Evolutionary conservation across 92 coral and sea anemone species (phyloP), one percentile per base, ranked within the genome.

Genomic region (Phymanthus crucifer): DNA sequence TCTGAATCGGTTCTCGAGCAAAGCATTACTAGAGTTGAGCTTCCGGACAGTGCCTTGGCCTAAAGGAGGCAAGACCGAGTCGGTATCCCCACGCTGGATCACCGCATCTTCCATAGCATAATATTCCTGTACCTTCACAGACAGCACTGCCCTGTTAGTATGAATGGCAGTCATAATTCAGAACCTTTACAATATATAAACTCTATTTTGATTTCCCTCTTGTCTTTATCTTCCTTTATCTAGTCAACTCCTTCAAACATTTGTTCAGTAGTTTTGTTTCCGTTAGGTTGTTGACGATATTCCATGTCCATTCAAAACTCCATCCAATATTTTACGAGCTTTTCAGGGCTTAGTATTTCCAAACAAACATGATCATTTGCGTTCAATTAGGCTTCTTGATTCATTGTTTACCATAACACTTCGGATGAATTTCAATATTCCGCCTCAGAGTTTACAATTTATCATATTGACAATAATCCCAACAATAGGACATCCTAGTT

Each of bases 51-150:
- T 82, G 10, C 75, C 70, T 23, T 76, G 66, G 17, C 83, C 90
- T 33, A 87, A 61, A 13, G 90, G 90, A 32, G 90, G 90, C 11
- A 87, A 45, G 16, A 87, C 36, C 9, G 40, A 54, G 46, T 87
- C 87, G 12, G 87, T 77, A 56, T 78, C 86, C 9, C 81, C 52
- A 77, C 72, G 38, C n/a, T 40, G 32, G 10, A 77, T 21, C 56
- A 77, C 72, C 8, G 71, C 47, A 40, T 77, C 69, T 40, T 77
- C 81, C 81, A 77, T 61, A 1, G 81, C 57, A 40, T 77, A 77
- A 77, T 77, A 64, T 35, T 61, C 72, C 19, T 56, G 43, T 64
- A 70, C 72, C 27, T 64, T 77, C 12, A 61, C 32, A 2, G 72
- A 11, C 64, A 54, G 36, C 23, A 36, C 32, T 32, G 50, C 72